These are phyloP conservation scores for Hirundichthys speculiger DNA, from an alignment of 2,113 vertebrate species.

Conservation along the genomic window DNA sequence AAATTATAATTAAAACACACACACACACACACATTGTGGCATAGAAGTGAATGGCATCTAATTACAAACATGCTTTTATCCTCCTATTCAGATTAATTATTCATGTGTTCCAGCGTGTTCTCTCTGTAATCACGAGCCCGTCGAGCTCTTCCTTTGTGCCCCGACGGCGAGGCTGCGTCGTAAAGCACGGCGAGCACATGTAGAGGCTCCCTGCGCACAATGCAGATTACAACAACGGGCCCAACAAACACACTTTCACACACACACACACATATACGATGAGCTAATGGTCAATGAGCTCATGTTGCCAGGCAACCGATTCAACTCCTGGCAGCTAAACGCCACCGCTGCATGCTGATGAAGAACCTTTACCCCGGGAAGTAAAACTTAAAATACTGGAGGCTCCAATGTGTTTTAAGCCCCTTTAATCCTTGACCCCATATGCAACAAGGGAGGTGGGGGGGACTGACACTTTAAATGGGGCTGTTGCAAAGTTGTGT, in stretches of 20 bases:
- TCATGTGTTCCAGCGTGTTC: slow-evolving; percentile 14
- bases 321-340: slow-evolving; percentile 36
- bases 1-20: no score
- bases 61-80: slow-evolving; percentile 30
- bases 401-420: slow-evolving; percentile 13
- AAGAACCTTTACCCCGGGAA: slow-evolving; percentile 13
- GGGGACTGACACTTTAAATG: no score
- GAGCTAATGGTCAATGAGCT: slow-evolving; percentile 49
- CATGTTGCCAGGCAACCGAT: slow-evolving; percentile 60
- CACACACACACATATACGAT: slow-evolving; percentile 7
- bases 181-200: slow-evolving; percentile 34
- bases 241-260: slow-evolving; percentile 20
- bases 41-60: neutral
- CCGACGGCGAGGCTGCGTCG: slow-evolving; percentile 20
- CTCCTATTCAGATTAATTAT: slow-evolving; percentile 45
- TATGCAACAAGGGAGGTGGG: slow-evolving; percentile 1
- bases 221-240: slow-evolving; percentile 34
- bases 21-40: no score
- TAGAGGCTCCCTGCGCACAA: slow-evolving; percentile 27
- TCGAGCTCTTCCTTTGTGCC: slow-evolving; percentile 9
- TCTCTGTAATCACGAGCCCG: slow-evolving; percentile 22
- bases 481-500: no score
- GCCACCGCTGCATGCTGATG: slow-evolving; percentile 14
- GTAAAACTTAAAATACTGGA: slow-evolving; percentile 17
- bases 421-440: neutral